phyloP scores from a whole-genome alignment of 53 echinoderm and acorn worm species.

The Stichopus horrens region DNA sequence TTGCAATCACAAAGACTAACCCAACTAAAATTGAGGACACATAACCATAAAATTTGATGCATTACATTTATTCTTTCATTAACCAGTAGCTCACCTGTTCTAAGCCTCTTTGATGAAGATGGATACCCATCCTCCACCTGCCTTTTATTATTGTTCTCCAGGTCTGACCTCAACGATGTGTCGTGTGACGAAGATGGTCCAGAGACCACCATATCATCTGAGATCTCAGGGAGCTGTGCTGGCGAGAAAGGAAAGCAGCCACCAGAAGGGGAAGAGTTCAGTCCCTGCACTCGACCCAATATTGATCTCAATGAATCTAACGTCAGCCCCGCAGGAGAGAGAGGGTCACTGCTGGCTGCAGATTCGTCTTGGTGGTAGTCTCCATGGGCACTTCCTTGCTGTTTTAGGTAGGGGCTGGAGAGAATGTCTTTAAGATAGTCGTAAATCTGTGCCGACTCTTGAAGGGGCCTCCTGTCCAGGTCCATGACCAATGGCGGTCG shows the following conservation, averaged over 20 bases:
- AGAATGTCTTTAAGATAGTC: constrained; percentile 22
- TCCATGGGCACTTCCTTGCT: neutral
- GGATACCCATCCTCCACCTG: neutral
- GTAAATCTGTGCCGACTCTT: constrained; percentile 11
- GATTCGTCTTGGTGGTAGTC: neutral
- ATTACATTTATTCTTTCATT: no score
- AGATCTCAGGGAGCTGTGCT: neutral
- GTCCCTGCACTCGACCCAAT: constrained; percentile 25
- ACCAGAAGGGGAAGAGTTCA: neutral
- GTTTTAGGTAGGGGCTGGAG: neutral
- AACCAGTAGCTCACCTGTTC: constrained; percentile 11
- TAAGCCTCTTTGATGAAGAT: constrained; percentile 24
- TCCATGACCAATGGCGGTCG: neutral
- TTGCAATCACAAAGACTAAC: no score
- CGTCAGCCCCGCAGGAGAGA: constrained; percentile 45
- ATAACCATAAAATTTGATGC: no score
- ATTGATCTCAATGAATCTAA: constrained; percentile 36
- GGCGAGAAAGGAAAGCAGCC: neutral
- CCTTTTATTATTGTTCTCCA: constrained; percentile 43
- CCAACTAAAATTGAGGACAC: no score
- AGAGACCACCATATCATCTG: neutral
- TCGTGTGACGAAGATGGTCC: neutral
- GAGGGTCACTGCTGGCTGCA: neutral
- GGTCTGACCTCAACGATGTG: neutral
- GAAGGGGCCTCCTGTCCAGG: neutral